Percentiles rank a stretch among this genome's conserved stretches.
Evolutionary conservation across 2,888 invertebrate genomes (phyloP).

Genomic region (Netelia fuscicornis): DNA sequence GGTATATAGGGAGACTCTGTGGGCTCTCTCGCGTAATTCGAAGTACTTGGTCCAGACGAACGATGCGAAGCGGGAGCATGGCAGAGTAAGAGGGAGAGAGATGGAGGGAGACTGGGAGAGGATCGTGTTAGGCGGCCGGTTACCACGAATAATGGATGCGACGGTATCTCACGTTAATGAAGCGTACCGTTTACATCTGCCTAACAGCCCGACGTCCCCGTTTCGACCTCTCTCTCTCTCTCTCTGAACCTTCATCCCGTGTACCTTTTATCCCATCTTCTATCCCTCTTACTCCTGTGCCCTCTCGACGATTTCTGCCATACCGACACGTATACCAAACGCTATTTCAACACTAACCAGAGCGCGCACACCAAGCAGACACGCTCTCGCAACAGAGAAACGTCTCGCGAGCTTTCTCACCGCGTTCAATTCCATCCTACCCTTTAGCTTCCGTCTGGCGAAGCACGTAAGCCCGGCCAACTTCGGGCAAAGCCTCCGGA

Average conservation of each 20-base stretch:
- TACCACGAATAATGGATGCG: slow-evolving; percentile 80
- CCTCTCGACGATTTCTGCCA: slow-evolving; percentile 5
- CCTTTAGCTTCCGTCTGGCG: slow-evolving; percentile 67
- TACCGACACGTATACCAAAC: slow-evolving; percentile 37
- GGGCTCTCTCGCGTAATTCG: slow-evolving; percentile 64
- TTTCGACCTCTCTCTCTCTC: slow-evolving; percentile 56
- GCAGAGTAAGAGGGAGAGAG: not conserved
- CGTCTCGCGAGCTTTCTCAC: slow-evolving; percentile 69
- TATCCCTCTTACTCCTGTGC: not conserved
- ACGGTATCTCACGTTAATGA: slow-evolving; percentile 81
- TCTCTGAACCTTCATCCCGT: slow-evolving; percentile 1
- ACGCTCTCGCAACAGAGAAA: slow-evolving; percentile 49
- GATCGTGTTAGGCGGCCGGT: slow-evolving; percentile 73
- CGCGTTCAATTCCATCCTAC: slow-evolving; percentile 71
- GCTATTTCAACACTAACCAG: slow-evolving; percentile 19
- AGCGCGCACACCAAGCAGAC: not conserved
- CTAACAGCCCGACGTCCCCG: slow-evolving; percentile 67
- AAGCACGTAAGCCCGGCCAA: slow-evolving; percentile 69
- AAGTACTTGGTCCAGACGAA: slow-evolving; percentile 59
- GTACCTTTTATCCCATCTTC: slow-evolving; percentile 32
- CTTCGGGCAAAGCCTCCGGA: slow-evolving; percentile 62
- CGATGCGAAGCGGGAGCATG: slow-evolving; percentile 7
- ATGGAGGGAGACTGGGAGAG: slow-evolving; percentile 24
- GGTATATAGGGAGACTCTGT: not conserved
- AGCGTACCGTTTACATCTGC: slow-evolving; percentile 80